Conservation (phyloP, 2,888 invertebrate species). For the Abrostola tripartita region DNA sequence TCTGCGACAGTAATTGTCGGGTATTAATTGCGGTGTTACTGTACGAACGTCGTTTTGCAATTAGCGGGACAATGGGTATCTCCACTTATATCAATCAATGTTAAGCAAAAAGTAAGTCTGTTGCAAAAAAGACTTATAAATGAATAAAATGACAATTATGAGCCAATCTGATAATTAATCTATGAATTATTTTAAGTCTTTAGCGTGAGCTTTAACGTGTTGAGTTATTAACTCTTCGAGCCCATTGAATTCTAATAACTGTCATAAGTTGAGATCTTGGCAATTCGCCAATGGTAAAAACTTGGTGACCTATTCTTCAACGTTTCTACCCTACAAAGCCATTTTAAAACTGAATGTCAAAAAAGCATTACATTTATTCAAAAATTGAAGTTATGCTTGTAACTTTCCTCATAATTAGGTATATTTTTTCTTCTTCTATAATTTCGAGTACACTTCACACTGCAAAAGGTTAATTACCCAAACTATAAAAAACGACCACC, state of each 20-base stretch:
- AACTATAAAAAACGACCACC: constrained; percentile 60
- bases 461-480: constrained; percentile 62
- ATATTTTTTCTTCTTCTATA: constrained; percentile 32
- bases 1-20: constrained; percentile 25
- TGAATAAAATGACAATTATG: not conserved
- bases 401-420: constrained; percentile 34
- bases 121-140: constrained; percentile 8
- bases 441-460: constrained; percentile 52
- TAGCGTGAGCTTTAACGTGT: constrained; percentile 6
- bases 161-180: constrained; percentile 8
- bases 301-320: constrained; percentile 29
- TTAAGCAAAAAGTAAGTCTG: constrained; percentile 15
- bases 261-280: constrained; percentile 13
- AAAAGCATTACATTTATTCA: constrained; percentile 36
- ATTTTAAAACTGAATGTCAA: constrained; percentile 37
- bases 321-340: constrained; percentile 19
- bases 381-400: constrained; percentile 33
- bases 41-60: constrained; percentile 21
- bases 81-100: constrained; percentile 35
- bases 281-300: constrained; percentile 17
- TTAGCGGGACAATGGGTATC: constrained; percentile 19
- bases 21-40: constrained; percentile 29
- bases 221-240: not conserved
- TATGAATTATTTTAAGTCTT: constrained; percentile 10
- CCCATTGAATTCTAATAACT: constrained; percentile 10